These are phyloP conservation scores for Drosophila gaucha DNA, from an alignment of 2,888 invertebrate genomes.

Conservation along the genomic window DNA sequence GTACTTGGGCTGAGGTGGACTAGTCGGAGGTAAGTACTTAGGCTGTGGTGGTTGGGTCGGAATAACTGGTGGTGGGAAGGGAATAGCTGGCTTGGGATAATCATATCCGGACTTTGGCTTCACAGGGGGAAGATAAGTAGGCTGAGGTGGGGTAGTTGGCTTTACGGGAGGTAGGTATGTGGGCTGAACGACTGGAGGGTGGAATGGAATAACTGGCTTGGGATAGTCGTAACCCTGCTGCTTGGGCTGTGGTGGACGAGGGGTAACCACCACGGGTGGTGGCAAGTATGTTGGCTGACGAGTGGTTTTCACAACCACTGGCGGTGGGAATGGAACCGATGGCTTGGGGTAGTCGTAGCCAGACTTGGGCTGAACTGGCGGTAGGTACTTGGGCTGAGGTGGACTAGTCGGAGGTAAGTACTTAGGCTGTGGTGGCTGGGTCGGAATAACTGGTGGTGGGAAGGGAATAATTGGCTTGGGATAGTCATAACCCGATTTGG, in stretches of 20 bases:
- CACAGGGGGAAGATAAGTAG: slow-evolving; percentile 27
- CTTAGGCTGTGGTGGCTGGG: slow-evolving; percentile 17
- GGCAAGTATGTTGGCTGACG: neutral
- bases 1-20: slow-evolving; percentile 37
- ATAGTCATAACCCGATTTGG: slow-evolving; percentile 62
- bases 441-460: slow-evolving; percentile 36
- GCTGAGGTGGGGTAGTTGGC: slow-evolving; percentile 15
- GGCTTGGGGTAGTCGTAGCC: neutral
- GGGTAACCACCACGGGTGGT: too few relatives aligned
- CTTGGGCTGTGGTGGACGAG: too few relatives aligned
- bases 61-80: slow-evolving; percentile 41
- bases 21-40: slow-evolving; percentile 26
- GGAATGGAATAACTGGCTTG: slow-evolving; percentile 56
- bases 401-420: slow-evolving; percentile 35
- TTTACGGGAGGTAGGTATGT: slow-evolving; percentile 53
- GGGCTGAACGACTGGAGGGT: slow-evolving; percentile 46
- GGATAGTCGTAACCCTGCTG: slow-evolving; percentile 71
- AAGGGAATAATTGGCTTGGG: slow-evolving; percentile 60
- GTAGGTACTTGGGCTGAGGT: slow-evolving; percentile 25
- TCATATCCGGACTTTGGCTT: slow-evolving; percentile 55
- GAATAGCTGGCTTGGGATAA: slow-evolving; percentile 62
- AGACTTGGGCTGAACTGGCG: neutral
- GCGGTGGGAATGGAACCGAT: neutral
- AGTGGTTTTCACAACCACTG: neutral
- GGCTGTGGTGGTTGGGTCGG: slow-evolving; percentile 23